Evolutionary conservation across 2,113 vertebrate species (phyloP).

Genomic region (Gopherus evgoodei): DNA sequence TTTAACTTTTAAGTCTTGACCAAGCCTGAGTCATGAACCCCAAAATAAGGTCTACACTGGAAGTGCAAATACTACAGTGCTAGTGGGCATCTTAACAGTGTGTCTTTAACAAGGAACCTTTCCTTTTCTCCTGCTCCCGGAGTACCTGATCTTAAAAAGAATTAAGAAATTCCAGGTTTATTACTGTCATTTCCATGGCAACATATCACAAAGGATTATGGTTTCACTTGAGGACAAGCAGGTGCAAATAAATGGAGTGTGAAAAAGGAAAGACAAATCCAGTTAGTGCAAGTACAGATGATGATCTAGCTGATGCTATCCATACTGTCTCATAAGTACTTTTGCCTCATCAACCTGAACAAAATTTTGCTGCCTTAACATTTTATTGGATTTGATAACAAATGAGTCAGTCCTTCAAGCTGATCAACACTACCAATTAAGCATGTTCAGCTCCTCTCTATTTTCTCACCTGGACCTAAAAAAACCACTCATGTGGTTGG

Average conservation of each 20-base stretch:
- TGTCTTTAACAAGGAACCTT: neutral
- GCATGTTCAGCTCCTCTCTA: neutral
- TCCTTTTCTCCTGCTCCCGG: neutral
- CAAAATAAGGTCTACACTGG: neutral
- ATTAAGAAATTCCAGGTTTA: slow-evolving; percentile 16
- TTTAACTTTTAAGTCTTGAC: neutral
- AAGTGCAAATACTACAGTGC: neutral
- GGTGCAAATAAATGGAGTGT: slow-evolving; percentile 39
- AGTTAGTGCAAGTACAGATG: neutral
- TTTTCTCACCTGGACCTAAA: neutral
- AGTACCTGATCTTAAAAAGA: neutral
- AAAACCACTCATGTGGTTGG: neutral
- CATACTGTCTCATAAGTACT: neutral
- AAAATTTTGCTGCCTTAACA: neutral
- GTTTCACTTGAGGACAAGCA: neutral
- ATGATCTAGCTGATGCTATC: neutral
- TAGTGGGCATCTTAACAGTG: neutral
- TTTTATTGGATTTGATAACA: neutral
- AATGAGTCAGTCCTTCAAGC: neutral
- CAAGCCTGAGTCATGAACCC: neutral
- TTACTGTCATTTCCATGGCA: slow-evolving; percentile 15
- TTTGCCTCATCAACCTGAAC: neutral
- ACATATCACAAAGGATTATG: neutral
- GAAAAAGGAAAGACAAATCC: slow-evolving; percentile 42
- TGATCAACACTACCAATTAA: neutral